Base-by-base conservation (phyloP, 2,113 vertebrate genomes). In the Nothoprocta pentlandii region DNA sequence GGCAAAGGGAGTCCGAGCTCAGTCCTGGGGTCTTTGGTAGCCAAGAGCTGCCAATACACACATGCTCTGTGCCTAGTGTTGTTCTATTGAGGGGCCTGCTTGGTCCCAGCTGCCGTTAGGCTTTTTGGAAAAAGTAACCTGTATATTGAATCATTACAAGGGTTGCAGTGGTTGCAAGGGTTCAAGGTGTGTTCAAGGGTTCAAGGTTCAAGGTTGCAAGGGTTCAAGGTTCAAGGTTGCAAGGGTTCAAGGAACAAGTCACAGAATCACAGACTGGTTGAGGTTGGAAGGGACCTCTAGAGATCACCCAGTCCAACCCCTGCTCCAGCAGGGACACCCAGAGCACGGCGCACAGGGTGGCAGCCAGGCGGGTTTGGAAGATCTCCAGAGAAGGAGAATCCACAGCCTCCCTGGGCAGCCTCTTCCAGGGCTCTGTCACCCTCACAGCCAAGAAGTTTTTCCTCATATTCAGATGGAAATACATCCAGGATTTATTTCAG, bases 1-100 rank as follows among this genome's bases (percentile, higher is more conserved):
- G 87, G 32, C 26, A 4, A 0, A 0, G 49, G 53, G 64, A 77
- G 28, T 32, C 34, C 54, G 17, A 61, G 30, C 42, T 73, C 0
- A 0, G 34, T 64, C 71, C 26, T 9, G 0, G 20, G 36, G n/a
- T 83, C 41, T 30, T 80, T 53, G 62, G 41, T 54, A 58, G 68
- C n/a, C 19, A 9, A 69, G 30, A 41, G 32, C 82, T 69, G 67
- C 47, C 1, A 1, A 61, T 68, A 22, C 28, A 17, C 0, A 0
- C 58, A 8, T 36, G 28, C 15, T 39, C 14, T 32, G 26, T 49
- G 25, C 59, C 12, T 14, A 20, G n/a, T 51, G 46, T 28, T 62
- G 46, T 63, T 12, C 4, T 22, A 22, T 41, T 32, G 16, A 20
- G 17, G 46, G 64, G 21, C 47, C 46, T 51, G 49, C 34, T 28